These are phyloP conservation scores for Andricus curvator DNA, from an alignment of 2,888 invertebrate genomes.

Conservation along the genomic window DNA sequence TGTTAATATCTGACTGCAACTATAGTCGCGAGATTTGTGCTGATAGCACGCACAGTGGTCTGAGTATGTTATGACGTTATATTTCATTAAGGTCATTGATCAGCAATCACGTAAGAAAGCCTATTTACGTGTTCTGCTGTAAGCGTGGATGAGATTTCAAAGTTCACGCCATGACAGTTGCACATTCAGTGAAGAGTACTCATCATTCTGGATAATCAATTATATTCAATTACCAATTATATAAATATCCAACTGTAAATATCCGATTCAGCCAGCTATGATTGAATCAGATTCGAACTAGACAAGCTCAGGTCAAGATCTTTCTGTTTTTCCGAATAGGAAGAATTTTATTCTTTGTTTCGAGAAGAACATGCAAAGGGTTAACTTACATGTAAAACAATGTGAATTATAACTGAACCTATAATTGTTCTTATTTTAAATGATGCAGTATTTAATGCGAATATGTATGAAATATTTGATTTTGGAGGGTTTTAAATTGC, in stretches of 20 bases:
- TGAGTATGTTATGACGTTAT: background rate
- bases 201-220: constrained; percentile 4
- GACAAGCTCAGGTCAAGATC: background rate
- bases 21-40: background rate
- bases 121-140: constrained; percentile 10
- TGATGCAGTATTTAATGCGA: no score
- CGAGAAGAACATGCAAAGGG: background rate
- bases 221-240: background rate
- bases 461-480: no score
- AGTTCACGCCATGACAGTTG: constrained; percentile 4
- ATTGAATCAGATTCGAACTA: background rate
- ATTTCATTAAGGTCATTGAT: constrained; percentile 33
- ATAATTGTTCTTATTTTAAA: no score
- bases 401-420: no score
- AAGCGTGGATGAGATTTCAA: constrained; percentile 17
- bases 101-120: constrained; percentile 24
- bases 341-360: background rate
- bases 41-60: background rate
- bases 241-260: background rate
- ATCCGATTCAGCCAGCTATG: background rate
- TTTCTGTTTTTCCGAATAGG: background rate
- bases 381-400: no score
- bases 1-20: background rate
- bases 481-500: no score
- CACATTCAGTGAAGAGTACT: background rate